Percentiles rank a stretch among this genome's conserved stretches.
Conservation (phyloP, 2,888 invertebrate species). For the Macrostomum cliftonense region DNA sequence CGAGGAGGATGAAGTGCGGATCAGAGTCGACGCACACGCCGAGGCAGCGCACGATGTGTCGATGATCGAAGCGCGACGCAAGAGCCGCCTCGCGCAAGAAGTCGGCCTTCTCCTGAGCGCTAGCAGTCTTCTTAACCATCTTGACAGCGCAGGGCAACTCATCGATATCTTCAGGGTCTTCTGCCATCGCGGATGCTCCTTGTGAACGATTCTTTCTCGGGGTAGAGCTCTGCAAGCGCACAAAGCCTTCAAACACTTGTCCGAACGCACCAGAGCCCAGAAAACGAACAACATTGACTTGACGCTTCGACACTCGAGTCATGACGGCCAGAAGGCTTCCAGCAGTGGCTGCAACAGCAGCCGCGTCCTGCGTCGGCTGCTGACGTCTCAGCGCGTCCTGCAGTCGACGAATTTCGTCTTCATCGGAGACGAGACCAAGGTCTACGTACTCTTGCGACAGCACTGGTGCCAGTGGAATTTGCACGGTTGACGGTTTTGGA, state of each 20-base stretch:
- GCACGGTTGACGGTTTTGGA: no score
- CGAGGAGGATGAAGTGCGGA: conserved; percentile 77
- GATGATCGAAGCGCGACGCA: conserved; percentile 88
- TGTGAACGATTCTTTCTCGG: conserved; percentile 42
- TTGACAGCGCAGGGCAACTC: conserved; percentile 28
- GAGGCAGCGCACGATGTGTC: conserved; percentile 72
- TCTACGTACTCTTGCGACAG: no score
- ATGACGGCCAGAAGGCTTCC: no score
- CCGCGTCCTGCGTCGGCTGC: no score
- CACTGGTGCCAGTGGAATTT: no score
- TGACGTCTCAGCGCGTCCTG: no score
- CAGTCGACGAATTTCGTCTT: no score
- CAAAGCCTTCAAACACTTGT: conserved; percentile 80
- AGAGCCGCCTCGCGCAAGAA: conserved; percentile 86
- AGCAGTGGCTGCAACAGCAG: no score
- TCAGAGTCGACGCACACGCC: conserved; percentile 86
- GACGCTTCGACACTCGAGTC: no score
- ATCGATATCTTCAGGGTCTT: neutral
- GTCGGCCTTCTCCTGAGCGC: conserved; percentile 69
- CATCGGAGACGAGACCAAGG: no score
- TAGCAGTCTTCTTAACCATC: conserved; percentile 75
- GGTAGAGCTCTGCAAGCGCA: conserved; percentile 44
- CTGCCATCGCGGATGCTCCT: conserved; percentile 28
- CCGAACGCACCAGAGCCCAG: conserved; percentile 90
- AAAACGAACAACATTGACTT: conserved; percentile 38